phyloP scores from a whole-genome alignment of 2,113 vertebrate genomes.

The Callaeas wilsoni region DNA sequence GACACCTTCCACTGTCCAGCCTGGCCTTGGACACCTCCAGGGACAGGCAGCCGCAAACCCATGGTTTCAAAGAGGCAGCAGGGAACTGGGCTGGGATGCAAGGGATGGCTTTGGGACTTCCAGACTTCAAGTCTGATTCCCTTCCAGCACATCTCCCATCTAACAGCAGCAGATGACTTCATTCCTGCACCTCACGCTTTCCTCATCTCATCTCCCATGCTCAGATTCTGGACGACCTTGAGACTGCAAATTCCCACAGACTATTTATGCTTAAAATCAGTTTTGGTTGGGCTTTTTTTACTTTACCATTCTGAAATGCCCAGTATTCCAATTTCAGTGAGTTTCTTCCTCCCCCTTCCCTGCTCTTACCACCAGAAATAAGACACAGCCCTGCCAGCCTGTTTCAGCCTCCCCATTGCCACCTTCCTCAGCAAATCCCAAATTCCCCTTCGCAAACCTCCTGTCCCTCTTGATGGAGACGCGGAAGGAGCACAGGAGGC shows the following conservation, averaged over 20 bases:
- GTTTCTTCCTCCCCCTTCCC: background rate
- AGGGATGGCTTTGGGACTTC: background rate
- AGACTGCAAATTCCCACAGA: background rate
- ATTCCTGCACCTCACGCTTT: background rate
- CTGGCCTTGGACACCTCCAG: background rate
- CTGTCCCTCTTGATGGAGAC: accelerated
- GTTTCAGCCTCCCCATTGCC: background rate
- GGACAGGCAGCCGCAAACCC: background rate
- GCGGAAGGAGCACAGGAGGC: accelerated
- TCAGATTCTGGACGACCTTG: background rate
- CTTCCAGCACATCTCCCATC: background rate
- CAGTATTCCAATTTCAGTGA: background rate
- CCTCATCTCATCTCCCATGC: background rate
- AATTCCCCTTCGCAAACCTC: background rate
- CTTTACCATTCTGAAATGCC: background rate
- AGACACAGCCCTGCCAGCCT: background rate
- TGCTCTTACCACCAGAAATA: background rate
- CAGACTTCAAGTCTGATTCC: background rate
- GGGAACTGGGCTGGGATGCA: background rate
- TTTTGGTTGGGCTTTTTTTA: background rate
- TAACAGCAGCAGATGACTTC: background rate
- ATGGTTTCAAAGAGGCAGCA: background rate
- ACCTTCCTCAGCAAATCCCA: background rate
- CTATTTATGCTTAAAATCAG: background rate
- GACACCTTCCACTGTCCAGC: background rate